Base-by-base conservation (phyloP, 2,888 invertebrate genomes). In the Drosophila kambysellisi region DNA sequence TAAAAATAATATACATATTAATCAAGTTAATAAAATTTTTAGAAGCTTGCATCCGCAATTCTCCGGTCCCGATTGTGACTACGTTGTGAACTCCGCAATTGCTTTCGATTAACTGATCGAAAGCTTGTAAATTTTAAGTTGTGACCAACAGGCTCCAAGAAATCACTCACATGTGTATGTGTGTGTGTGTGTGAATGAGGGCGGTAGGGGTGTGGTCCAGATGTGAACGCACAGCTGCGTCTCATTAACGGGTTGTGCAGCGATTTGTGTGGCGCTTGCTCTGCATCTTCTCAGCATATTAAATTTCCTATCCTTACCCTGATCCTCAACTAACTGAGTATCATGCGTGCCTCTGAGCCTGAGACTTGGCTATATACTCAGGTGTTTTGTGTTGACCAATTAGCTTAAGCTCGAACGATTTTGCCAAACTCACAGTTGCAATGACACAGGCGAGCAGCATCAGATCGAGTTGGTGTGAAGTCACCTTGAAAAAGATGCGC, bases 101-200 rank as follows among this genome's bases (percentile, higher is more conserved):
- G 91, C 73, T 84, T 82, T 87, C 82, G 86, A 86, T 91, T 85
- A 84, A 91, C 91, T 92, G 91, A 92, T 91, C 91, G 91, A 92
- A 89, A 87, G 68, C 66, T 74, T 41, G 43, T n/a, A 12, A 57
- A 62, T 50, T 65, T 53, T 9, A 29, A 17, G 59, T 58, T 33
- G 32, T 61, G 53, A 7, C 29, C 50, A 61, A 68, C 17, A 50
- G 41, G 48, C 51, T 51, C 41, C n/a, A 52, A 60, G 43, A 32
- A 25, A 11, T 2, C 15, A n/a, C 30, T 9, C 1, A 15, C 51
- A 62, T 71, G 52, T 52, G 50, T 60, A 51, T 25, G 20, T 25
- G 20, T 33, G 51, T 61, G 60, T 37, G 52, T 53, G 25, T 25
- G 25, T 33, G 51, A 59, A 58, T 37, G 52, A 51, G 56, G 50